Evolutionary conservation across 1,140 invertebrate species (phyloP), one percentile per base, ranked within the genome.

Genomic region (Neotoxoptera formosana): DNA sequence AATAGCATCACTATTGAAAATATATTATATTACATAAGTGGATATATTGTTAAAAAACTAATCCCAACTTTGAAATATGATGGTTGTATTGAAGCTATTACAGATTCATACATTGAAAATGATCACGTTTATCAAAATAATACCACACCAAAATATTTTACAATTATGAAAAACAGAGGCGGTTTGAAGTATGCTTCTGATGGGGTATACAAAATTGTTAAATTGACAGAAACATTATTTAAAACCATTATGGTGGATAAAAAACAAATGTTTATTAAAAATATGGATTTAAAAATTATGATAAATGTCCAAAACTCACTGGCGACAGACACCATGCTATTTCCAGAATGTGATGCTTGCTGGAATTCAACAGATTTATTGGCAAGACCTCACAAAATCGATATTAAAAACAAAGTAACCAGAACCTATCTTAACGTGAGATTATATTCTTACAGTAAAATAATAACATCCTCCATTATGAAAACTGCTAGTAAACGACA

Each of bases 11-110:
- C 56, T 60, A 60, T 60, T 41, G 89, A 90, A 67, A 90, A 90
- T 47, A 90, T 76, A 41, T 90, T 90, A 45, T 67, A 90, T 23
- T 90, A 47, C 34, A 90, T 90, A n/a, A 25, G 56, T 67, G 56
- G 89, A 56, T 90, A 60, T 45, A 45, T 67, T 25, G 56, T 90
- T n/a, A 90, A 90, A 30, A 60, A 60, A 60, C 25, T 60, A 60
- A 30, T 60, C 56, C 56, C 56, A 60, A 60, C 56, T 60, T 83
- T 83, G 45, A 41, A 67, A 41, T 86, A 45, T 47, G 30, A 30
- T 17, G 2, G 14, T 86, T 86, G 84, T 86, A 86, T 86, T 86
- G 9, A 17, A n/a, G 84, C 41, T 21, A 14, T 86, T 30, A 48
- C 21, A 86, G 84, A 86, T 30, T 11, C 84, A 30, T 86, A 11